Conservation (phyloP, 1,140 invertebrate species). For the Conus ventricosus region DNA sequence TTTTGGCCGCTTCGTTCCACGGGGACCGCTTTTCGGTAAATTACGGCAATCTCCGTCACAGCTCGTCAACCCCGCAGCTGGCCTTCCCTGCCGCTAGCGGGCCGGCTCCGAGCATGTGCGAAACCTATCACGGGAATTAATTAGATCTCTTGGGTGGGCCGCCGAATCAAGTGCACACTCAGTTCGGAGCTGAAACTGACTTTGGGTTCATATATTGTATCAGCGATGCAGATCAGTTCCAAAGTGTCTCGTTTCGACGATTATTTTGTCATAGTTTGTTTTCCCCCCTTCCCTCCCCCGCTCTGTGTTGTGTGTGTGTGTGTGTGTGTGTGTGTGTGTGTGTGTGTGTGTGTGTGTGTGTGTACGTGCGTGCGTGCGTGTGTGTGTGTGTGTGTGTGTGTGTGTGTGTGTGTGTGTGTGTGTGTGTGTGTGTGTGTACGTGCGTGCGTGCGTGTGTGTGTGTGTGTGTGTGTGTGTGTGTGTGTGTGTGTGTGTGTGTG, state of each 20-base stretch:
- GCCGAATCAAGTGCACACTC: not conserved
- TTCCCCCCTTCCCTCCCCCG: too few species aligned
- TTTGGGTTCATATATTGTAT: not conserved
- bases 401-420: too few species aligned
- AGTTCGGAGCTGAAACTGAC: not conserved
- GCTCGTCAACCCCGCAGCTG: not conserved
- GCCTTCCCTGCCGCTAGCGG: not conserved
- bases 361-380: too few species aligned
- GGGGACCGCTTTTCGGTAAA: not conserved
- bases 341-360: too few species aligned
- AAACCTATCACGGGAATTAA: not conserved
- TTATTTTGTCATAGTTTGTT: too few species aligned
- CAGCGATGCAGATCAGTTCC: not conserved
- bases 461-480: too few species aligned
- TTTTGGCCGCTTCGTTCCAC: not conserved
- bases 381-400: too few species aligned
- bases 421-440: too few species aligned
- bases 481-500: too few species aligned
- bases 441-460: too few species aligned
- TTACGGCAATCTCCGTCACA: slow-evolving; percentile 9
- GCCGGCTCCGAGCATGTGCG: not conserved
- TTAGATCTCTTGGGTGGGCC: not conserved
- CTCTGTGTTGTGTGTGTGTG: too few species aligned
- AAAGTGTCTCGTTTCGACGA: not conserved
- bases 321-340: too few species aligned